Conservation (phyloP, 2,797 vertebrate species). For the Scyliorhinus canicula region DNA sequence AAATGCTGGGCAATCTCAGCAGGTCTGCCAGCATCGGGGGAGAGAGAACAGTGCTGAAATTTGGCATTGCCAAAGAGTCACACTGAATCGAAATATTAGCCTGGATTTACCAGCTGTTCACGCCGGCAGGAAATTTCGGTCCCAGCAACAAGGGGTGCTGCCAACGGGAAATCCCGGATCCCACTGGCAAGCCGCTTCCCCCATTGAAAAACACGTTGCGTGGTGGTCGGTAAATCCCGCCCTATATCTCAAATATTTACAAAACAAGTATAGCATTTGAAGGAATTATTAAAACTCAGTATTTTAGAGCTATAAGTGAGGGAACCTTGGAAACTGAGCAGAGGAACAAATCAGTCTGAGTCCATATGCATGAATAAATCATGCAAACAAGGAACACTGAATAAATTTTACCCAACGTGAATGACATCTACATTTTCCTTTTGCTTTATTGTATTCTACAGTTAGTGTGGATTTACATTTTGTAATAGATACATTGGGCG, state of each 20-base stretch:
- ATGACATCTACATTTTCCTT: background rate
- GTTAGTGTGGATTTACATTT: background rate
- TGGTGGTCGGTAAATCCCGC: too few species aligned
- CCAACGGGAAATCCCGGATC: too few species aligned
- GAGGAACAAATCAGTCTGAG: background rate
- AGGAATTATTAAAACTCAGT: background rate
- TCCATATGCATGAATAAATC: constrained; percentile 1
- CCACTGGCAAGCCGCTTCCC: too few species aligned
- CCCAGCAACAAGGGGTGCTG: too few species aligned
- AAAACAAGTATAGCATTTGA: background rate
- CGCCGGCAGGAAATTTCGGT: too few species aligned
- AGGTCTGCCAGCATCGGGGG: too few species aligned
- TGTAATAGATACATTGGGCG: background rate
- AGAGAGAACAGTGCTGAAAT: too few species aligned
- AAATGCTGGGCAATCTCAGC: too few species aligned
- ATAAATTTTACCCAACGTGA: background rate
- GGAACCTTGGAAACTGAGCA: background rate
- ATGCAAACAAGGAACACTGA: constrained; percentile 21
- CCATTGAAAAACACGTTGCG: too few species aligned
- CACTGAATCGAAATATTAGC: too few species aligned
- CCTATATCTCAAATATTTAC: background rate
- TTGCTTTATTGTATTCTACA: background rate
- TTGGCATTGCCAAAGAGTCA: too few species aligned
- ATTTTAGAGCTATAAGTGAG: background rate
- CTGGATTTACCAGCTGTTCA: too few species aligned